Conservation (phyloP, 1,140 invertebrate species). For the Thaumatotibia leucotreta region DNA sequence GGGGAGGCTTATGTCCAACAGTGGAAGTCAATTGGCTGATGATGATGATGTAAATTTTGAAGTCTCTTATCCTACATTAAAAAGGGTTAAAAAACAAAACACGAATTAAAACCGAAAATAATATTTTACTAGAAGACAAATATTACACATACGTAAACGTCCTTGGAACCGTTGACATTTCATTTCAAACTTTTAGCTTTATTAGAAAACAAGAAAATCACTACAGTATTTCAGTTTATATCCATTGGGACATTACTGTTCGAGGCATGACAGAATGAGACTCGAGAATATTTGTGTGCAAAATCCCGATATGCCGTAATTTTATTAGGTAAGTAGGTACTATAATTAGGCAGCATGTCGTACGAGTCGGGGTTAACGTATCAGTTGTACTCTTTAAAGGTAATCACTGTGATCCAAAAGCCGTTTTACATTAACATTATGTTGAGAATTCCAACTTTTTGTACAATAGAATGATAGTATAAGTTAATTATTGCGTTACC, state of each 20-base stretch:
- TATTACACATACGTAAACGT: slow-evolving; percentile 57
- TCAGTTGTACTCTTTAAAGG: slow-evolving; percentile 31
- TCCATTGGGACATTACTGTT: slow-evolving; percentile 36
- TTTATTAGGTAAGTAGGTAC: too few relatives aligned
- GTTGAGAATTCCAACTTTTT: background rate
- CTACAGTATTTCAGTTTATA: slow-evolving; percentile 33
- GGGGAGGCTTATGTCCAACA: too few relatives aligned
- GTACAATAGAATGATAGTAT: background rate
- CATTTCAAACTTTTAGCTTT: slow-evolving; percentile 42
- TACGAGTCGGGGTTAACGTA: background rate
- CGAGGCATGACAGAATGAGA: slow-evolving; percentile 4
- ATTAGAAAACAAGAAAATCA: slow-evolving; percentile 41
- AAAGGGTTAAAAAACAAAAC: slow-evolving; percentile 36
- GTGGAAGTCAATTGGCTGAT: too few relatives aligned
- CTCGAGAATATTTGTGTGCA: slow-evolving; percentile 31
- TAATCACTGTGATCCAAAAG: slow-evolving; percentile 25
- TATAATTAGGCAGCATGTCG: background rate
- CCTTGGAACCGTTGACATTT: slow-evolving; percentile 36
- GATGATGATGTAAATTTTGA: too few relatives aligned
- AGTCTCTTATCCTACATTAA: too few relatives aligned
- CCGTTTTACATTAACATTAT: background rate
- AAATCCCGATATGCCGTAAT: slow-evolving; percentile 14
- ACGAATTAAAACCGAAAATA: slow-evolving; percentile 65
- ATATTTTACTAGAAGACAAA: slow-evolving; percentile 71
- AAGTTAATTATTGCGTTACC: slow-evolving; percentile 1